These are phyloP conservation scores for Pampusana beccarii DNA, from an alignment of 2,113 vertebrate species.

Conservation along the genomic window DNA sequence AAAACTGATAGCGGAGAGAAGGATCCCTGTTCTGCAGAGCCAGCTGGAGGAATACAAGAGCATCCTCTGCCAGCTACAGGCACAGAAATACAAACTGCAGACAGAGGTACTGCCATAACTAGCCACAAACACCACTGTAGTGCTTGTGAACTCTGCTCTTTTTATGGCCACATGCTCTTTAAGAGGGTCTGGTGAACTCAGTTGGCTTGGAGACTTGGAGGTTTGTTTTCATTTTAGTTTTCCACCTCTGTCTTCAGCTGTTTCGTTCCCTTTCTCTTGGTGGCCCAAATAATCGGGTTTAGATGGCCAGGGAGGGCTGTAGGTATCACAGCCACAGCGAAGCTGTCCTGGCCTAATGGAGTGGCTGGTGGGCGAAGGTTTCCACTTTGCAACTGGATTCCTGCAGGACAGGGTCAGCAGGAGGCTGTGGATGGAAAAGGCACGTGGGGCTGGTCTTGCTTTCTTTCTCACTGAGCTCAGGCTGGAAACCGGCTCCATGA, in stretches of 20 bases:
- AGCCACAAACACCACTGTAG: not conserved
- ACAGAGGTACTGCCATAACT: slow-evolving; percentile 79
- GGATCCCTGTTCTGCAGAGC: slow-evolving; percentile 79
- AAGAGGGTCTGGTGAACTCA: not conserved
- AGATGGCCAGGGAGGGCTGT: not conserved
- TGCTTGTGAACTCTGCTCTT: not conserved
- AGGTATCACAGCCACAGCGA: fast-evolving
- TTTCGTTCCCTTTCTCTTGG: not conserved
- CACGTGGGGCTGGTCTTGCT: not conserved
- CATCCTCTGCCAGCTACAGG: slow-evolving; percentile 86
- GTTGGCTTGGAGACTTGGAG: not conserved
- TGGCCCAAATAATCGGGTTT: not conserved
- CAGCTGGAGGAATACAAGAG: slow-evolving; percentile 91
- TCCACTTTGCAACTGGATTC: not conserved
- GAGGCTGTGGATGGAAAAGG: not conserved
- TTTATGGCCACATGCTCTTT: not conserved
- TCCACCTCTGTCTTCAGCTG: not conserved
- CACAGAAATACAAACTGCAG: slow-evolving; percentile 85
- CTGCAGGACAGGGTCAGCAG: not conserved
- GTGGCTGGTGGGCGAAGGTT: not conserved
- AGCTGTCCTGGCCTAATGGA: not conserved
- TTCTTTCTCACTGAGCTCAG: not conserved
- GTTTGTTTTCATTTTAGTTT: not conserved
- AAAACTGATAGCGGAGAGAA: slow-evolving; percentile 83
- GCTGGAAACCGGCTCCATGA: not conserved